Conservation (phyloP, 1,140 invertebrate genomes). For the Ostrea edulis region DNA sequence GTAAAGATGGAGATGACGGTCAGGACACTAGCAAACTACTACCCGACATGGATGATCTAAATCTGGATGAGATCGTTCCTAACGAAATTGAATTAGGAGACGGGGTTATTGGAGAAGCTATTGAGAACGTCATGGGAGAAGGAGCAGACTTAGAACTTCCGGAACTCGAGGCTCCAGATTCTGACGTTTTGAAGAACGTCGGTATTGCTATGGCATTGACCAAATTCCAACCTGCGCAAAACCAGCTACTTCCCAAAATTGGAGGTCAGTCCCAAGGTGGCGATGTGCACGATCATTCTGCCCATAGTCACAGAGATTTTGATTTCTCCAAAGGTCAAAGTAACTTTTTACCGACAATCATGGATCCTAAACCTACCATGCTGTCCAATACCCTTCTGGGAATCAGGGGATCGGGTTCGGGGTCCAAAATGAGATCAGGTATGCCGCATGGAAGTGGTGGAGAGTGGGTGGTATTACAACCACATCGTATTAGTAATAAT, state of each 20-base stretch:
- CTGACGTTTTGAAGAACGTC: background rate
- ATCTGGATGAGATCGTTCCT: background rate
- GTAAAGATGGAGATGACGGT: background rate
- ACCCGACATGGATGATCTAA: background rate
- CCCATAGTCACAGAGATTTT: background rate
- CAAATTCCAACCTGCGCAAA: background rate
- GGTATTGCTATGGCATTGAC: conserved; percentile 14
- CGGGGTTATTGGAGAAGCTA: conserved; percentile 1
- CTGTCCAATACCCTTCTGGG: conserved; percentile 10
- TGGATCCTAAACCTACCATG: conserved; percentile 23
- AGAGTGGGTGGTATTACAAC: background rate
- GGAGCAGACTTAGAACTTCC: conserved; percentile 10
- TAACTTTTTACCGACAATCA: background rate
- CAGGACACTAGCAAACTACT: background rate
- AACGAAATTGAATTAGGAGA: conserved; percentile 19
- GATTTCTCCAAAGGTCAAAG: conserved; percentile 4
- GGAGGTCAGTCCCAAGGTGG: background rate
- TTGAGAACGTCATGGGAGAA: conserved; percentile 3
- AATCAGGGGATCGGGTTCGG: background rate
- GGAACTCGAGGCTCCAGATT: background rate
- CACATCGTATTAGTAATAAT: conserved; percentile 7
- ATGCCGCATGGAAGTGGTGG: conserved; percentile 15
- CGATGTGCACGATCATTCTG: background rate
- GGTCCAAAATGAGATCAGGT: conserved; percentile 27
- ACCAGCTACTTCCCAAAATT: background rate